phyloP scores from a whole-genome alignment of 2,888 invertebrate genomes.

The Bimastos eiseni region DNA sequence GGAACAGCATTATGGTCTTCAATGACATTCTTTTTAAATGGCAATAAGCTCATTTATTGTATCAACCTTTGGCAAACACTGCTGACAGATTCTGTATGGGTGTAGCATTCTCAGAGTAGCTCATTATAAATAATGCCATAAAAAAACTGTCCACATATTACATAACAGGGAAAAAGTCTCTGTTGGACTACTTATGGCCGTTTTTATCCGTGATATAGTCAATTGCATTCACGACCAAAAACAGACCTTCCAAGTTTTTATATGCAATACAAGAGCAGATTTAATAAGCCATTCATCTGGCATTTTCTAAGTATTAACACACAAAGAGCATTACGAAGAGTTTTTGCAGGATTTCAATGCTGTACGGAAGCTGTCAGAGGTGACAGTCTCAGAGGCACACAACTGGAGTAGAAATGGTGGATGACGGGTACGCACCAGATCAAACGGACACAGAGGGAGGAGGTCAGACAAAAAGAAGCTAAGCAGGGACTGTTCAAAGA shows the following conservation, averaged over 20 bases:
- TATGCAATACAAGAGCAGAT: neutral
- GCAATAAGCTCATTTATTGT: neutral
- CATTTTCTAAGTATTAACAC: neutral
- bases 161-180: neutral
- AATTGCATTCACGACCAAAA: neutral
- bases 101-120: neutral
- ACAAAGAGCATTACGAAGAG: neutral
- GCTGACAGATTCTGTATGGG: neutral
- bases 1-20: neutral
- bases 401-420: neutral
- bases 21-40: neutral
- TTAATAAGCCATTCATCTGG: neutral
- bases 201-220: neutral
- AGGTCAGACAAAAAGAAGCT: neutral
- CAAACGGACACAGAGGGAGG: neutral
- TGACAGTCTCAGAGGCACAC: neutral
- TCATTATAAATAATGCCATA: conserved; percentile 2
- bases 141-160: neutral
- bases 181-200: neutral
- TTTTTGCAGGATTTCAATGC: neutral
- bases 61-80: neutral
- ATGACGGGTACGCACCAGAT: neutral
- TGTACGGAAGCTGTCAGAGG: neutral
- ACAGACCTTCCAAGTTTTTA: neutral
- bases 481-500: neutral